Evolutionary conservation across 2,797 vertebrate genomes (phyloP).

Genomic region (Sebastes diploproa): DNA sequence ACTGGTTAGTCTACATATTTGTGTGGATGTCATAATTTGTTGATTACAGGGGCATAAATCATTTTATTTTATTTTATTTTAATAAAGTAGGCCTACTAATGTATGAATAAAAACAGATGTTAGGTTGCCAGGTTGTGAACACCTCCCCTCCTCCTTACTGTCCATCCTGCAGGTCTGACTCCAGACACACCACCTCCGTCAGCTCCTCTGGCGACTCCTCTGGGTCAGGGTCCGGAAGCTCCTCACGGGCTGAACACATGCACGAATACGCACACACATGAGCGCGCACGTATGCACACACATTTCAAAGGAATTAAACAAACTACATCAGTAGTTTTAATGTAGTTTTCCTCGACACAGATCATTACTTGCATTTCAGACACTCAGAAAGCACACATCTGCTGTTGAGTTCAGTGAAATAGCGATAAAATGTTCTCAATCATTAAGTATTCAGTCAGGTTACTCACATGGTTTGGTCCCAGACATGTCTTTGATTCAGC

Average conservation of each 20-base stretch:
- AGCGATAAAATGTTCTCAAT: too few species aligned
- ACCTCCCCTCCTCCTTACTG: conserved; percentile 78
- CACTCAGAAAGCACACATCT: not conserved
- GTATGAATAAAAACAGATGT: not conserved
- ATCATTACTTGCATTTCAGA: not conserved
- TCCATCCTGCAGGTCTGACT: conserved; percentile 83
- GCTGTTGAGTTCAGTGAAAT: not conserved
- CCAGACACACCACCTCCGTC: conserved; percentile 82
- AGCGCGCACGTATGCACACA: not conserved
- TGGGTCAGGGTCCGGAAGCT: conserved; percentile 54
- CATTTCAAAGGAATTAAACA: not conserved
- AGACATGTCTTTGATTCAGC: conserved; percentile 67
- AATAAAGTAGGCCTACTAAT: not conserved
- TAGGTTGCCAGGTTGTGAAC: not conserved
- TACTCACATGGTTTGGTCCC: conserved; percentile 68
- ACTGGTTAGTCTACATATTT: not conserved
- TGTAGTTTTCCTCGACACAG: not conserved
- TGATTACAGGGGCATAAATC: not conserved
- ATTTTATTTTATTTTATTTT: not conserved
- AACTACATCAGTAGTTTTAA: not conserved
- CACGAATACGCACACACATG: not conserved
- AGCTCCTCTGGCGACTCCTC: conserved; percentile 58
- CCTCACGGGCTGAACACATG: conserved; percentile 26
- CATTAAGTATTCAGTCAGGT: not conserved
- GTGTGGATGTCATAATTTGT: not conserved